These are phyloP conservation scores for Andrena chrysosceles DNA, from an alignment of 2,888 invertebrate species.

Conservation along the genomic window DNA sequence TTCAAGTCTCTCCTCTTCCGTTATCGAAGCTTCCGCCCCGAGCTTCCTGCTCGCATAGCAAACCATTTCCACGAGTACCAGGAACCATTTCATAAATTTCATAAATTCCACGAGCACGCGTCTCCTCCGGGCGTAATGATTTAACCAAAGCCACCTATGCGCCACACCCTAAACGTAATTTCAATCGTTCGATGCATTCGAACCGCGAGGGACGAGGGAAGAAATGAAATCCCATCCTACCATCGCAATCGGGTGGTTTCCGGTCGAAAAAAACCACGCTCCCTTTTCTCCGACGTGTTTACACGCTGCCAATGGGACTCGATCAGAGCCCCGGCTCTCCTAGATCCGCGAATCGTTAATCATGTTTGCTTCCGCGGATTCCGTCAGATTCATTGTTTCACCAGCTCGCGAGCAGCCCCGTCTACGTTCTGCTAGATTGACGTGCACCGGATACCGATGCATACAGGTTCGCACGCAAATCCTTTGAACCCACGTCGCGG, in stretches of 20 bases:
- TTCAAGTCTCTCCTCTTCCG: background rate
- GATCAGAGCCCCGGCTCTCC: background rate
- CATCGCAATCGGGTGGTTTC: background rate
- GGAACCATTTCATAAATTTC: constrained; percentile 10
- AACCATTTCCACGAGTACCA: too few relatives aligned
- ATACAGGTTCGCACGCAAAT: background rate
- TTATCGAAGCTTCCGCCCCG: background rate
- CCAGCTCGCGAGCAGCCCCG: background rate
- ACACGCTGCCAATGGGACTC: background rate
- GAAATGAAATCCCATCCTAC: constrained; percentile 30
- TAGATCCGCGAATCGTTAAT: constrained; percentile 21
- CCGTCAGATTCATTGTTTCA: background rate
- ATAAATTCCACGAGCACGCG: background rate
- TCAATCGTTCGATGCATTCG: constrained; percentile 14
- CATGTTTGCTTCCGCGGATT: background rate
- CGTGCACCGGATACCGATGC: background rate
- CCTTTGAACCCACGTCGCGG: background rate
- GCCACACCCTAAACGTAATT: constrained; percentile 24
- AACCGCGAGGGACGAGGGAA: background rate
- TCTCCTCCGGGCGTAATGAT: constrained; percentile 25
- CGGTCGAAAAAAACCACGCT: constrained; percentile 1
- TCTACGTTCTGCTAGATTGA: background rate
- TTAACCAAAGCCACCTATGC: constrained; percentile 1
- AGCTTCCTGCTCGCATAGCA: background rate
- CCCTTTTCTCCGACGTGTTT: background rate